Evolutionary conservation across 1,140 invertebrate species (phyloP), one percentile per base, ranked within the genome.

Genomic region (Drosophila santomea): DNA sequence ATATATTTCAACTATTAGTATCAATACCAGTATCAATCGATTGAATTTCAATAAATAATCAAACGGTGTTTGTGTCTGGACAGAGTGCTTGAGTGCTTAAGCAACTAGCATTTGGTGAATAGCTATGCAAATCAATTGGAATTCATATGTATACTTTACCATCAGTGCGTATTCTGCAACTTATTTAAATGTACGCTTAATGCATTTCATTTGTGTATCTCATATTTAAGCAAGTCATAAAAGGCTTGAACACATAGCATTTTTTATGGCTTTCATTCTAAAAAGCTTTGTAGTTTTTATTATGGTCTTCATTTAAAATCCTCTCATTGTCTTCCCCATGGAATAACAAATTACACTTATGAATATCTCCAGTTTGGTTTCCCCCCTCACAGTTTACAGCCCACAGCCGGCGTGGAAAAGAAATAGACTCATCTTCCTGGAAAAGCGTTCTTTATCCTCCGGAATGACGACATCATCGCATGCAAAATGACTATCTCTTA

Each of bases 301-400:
- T 45, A 25, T 28, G 12, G 14, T 15, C 23, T 11, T 41, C 36
- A 44, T 52, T 39, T 28, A 23, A 17, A 50, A 32, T 15, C 38
- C 17, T 7, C 14, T 32, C 17, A 3, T 23, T n/a, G 15, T 17
- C 11, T 43, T 43, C 15, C 44, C 36, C 28, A 58, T 71, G 69
- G 68, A 71, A 71, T 50, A 58, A 71, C 64, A 71, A 71, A 71
- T 71, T 71, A 71, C 66, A 71, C 68, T 71, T 71, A 71, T 71
- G 68, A 71, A 71, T 71, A 71, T 71, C 68, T 58, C 20, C 52
- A 58, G 41, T 58, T 71, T 41, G 43, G 39, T 10, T 38, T 48
- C n/a, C 51, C 32, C 7, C 0, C 7, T 0, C 2, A 32, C 28
- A 6, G 28, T 32, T 47, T n/a, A 14, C 41, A 58, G 12, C 36